These are phyloP conservation scores for Macrotus californicus DNA, from an alignment of 2,113 vertebrate species.

Conservation along the genomic window DNA sequence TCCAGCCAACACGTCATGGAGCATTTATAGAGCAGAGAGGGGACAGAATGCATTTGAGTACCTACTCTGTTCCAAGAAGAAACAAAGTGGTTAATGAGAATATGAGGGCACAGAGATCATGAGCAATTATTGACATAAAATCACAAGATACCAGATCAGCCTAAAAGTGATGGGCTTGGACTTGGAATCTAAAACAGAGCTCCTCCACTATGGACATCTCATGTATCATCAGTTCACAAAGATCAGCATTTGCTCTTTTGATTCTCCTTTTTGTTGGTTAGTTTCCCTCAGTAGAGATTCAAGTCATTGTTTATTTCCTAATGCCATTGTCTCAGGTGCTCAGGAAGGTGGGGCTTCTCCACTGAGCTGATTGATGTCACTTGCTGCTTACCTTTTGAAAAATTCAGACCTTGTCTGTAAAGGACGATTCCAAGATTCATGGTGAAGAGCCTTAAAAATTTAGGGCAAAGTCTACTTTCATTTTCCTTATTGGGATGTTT, in stretches of 20 bases:
- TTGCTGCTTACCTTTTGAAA: constrained; percentile 72
- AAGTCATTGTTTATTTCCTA: neutral
- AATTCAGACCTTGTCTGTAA: neutral
- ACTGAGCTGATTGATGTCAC: neutral
- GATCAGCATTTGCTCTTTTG: neutral
- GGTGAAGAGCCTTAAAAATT: neutral
- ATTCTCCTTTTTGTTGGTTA: neutral
- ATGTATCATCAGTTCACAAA: neutral
- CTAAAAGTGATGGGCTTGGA: neutral
- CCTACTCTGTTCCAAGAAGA: constrained; percentile 26
- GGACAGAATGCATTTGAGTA: neutral
- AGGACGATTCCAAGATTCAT: neutral
- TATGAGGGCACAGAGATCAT: neutral
- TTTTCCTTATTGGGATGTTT: neutral
- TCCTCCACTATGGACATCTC: neutral
- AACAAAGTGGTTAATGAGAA: constrained; percentile 26
- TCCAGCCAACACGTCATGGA: constrained; percentile 84
- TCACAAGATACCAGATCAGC: neutral
- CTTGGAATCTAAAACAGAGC: neutral
- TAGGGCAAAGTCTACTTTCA: neutral
- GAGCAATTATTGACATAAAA: neutral
- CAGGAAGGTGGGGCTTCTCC: neutral
- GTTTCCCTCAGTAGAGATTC: neutral
- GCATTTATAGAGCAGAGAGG: neutral
- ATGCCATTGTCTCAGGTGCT: neutral